Percentiles rank a stretch among this genome's conserved stretches.
Evolutionary conservation across 2,888 invertebrate genomes (phyloP).

Genomic region (Epistrophe eligans): DNA sequence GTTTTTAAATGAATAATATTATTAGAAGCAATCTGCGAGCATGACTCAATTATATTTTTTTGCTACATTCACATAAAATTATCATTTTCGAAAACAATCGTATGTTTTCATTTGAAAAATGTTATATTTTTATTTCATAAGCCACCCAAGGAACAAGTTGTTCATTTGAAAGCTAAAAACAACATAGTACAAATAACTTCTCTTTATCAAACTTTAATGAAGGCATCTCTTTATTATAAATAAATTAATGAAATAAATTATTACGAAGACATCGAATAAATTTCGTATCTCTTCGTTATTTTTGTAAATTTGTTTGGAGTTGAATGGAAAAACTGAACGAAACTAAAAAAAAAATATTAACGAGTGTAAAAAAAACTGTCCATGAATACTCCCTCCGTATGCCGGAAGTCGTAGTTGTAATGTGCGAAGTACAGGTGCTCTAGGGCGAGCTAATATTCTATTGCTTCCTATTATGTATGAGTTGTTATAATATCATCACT

Average conservation of each 20-base stretch:
- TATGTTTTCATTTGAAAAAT: neutral
- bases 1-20: slow-evolving; percentile 18
- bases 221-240: neutral
- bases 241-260: neutral
- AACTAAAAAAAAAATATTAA: neutral
- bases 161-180: neutral
- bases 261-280: neutral
- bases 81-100: slow-evolving; percentile 3
- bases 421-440: slow-evolving; percentile 23
- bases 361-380: neutral
- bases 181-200: neutral
- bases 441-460: neutral
- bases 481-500: neutral
- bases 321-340: neutral
- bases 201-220: neutral
- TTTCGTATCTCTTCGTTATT: neutral
- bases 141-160: neutral
- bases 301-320: neutral
- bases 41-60: neutral
- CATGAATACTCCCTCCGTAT: neutral
- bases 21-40: neutral
- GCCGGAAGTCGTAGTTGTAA: slow-evolving; percentile 1
- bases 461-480: neutral
- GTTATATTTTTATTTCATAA: neutral
- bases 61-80: neutral